These are phyloP conservation scores for Halocynthia roretzi DNA, from an alignment of 23 tunicate species.

Conservation along the genomic window DNA sequence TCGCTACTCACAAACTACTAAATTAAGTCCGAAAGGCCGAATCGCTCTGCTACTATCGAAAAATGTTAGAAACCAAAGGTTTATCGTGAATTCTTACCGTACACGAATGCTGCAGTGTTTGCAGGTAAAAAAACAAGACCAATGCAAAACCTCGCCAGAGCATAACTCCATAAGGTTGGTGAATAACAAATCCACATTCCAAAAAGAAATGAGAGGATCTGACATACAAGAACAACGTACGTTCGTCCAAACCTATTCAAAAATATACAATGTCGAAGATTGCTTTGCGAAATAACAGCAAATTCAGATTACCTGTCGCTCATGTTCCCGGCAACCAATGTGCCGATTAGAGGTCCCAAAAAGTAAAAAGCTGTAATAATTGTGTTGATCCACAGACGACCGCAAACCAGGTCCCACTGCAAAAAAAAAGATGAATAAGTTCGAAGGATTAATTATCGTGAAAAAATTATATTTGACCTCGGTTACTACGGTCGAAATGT, in stretches of 20 bases:
- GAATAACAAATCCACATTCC: not conserved
- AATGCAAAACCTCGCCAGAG: constrained; percentile 33
- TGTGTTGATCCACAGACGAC: constrained; percentile 36
- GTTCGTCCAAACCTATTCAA: constrained; percentile 56
- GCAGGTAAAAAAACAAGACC: constrained; percentile 72
- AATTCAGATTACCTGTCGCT: constrained; percentile 51
- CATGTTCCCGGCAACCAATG: constrained; percentile 71
- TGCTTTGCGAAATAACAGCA: not conserved
- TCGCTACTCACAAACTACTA: no score
- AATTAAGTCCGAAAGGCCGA: no score
- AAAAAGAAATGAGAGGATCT: not conserved
- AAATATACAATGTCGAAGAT: not conserved
- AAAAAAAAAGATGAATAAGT: not conserved
- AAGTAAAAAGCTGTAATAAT: constrained; percentile 54
- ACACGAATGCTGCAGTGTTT: constrained; percentile 73
- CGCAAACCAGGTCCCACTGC: constrained; percentile 79
- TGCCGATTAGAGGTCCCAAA: constrained; percentile 48
- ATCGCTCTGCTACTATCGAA: no score
- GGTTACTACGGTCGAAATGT: no score
- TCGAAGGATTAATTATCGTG: no score
- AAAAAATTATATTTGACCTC: no score
- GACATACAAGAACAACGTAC: constrained; percentile 54
- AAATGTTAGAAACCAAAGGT: no score
- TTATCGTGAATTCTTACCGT: constrained; percentile 67
- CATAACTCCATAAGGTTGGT: not conserved